Conservation (phyloP, 2,888 invertebrate species). For the Cantharis lateralis region DNA sequence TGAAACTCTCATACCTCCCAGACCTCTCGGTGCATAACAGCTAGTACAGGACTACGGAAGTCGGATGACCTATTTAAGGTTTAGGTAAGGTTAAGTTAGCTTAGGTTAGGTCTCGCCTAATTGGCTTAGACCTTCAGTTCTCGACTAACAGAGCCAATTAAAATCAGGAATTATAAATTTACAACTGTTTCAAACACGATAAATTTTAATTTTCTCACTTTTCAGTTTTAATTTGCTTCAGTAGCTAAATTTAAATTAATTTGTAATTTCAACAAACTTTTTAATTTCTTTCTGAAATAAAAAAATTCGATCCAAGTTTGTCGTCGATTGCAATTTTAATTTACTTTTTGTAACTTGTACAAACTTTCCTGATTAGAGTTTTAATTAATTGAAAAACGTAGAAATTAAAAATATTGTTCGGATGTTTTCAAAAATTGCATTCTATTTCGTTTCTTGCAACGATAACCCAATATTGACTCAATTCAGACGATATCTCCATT, state of each 20-base stretch:
- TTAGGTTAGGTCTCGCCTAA: no score
- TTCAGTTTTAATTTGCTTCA: background rate
- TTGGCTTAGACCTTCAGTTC: no score
- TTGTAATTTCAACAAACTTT: background rate
- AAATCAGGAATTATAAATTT: background rate
- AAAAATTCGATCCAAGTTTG: background rate
- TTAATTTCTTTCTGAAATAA: background rate
- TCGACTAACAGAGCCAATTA: no score
- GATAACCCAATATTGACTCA: background rate
- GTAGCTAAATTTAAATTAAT: background rate
- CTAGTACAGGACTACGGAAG: no score
- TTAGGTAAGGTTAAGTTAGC: no score
- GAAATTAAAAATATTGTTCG: background rate
- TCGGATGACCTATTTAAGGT: no score
- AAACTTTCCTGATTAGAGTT: background rate
- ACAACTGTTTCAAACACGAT: background rate
- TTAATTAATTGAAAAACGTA: background rate
- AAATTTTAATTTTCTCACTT: background rate
- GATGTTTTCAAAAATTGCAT: background rate
- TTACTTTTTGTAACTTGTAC: background rate
- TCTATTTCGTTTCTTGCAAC: background rate
- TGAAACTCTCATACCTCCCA: no score
- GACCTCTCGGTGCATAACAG: no score
- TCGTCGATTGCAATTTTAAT: background rate
- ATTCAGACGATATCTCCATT: background rate